These are phyloP conservation scores for Lepidocyrtinus sp. DNA, from an alignment of 2,888 invertebrate species.

Conservation along the genomic window DNA sequence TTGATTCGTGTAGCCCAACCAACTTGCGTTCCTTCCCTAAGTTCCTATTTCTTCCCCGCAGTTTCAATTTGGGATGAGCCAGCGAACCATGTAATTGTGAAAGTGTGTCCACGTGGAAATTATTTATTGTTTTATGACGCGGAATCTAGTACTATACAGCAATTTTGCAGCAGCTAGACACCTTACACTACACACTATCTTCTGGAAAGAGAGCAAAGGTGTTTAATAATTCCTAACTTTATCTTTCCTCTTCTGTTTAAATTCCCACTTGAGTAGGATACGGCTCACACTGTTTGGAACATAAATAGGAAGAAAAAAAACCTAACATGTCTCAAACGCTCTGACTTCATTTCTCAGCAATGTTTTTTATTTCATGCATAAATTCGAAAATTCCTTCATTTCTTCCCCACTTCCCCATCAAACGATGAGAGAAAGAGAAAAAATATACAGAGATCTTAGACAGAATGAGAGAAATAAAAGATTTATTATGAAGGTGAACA, in stretches of 20 bases:
- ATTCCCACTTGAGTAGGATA: constrained; percentile 1
- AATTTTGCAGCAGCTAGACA: too few relatives aligned
- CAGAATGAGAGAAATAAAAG: constrained; percentile 21
- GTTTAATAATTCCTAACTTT: not conserved
- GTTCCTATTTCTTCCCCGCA: not conserved
- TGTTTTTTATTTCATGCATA: not conserved
- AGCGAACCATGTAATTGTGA: not conserved
- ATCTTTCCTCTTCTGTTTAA: not conserved
- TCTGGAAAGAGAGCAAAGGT: not conserved
- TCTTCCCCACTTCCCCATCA: not conserved
- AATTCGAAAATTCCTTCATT: constrained; percentile 1
- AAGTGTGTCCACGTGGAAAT: constrained; percentile 5
- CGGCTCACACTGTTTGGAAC: too few relatives aligned
- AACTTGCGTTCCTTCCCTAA: not conserved
- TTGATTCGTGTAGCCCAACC: too few relatives aligned
- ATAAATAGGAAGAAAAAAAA: too few relatives aligned
- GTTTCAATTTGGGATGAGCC: too few relatives aligned
- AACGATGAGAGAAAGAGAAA: too few relatives aligned
- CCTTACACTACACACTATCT: too few relatives aligned
- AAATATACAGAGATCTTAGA: not conserved
- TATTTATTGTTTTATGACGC: constrained; percentile 7
- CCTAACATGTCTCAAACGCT: too few relatives aligned
- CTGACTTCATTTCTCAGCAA: not conserved
- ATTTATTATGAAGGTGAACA: constrained; percentile 30
- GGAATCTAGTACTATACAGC: too few relatives aligned